These are phyloP conservation scores for Ferdinandea cuprea DNA, from an alignment of 2,888 invertebrate genomes.

Conservation along the genomic window DNA sequence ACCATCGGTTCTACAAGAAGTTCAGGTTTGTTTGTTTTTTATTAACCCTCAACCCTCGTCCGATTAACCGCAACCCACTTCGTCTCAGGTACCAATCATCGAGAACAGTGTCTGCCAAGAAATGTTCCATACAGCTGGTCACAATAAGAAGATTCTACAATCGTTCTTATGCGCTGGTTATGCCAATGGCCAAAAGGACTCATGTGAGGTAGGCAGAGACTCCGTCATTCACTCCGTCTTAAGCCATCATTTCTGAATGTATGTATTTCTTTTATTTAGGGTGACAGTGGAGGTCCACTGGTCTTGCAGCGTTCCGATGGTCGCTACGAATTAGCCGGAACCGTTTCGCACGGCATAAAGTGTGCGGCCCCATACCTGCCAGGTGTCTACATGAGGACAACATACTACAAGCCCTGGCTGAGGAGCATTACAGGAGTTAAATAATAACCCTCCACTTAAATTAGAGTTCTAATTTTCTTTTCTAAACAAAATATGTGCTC, in stretches of 20 bases:
- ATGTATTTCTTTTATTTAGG: conserved; percentile 84
- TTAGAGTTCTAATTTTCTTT: conserved; percentile 14
- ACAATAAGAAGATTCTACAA: conserved; percentile 92
- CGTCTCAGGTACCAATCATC: conserved; percentile 90
- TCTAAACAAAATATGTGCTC: conserved; percentile 57
- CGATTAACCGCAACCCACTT: not conserved
- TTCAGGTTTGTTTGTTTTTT: conserved; percentile 85
- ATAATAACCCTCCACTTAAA: conserved; percentile 77
- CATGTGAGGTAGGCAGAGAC: conserved; percentile 90
- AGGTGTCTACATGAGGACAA: conserved; percentile 96
- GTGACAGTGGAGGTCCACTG: conserved; percentile 96
- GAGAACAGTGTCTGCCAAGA: conserved; percentile 96
- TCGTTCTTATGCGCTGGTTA: conserved; percentile 97
- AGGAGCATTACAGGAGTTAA: conserved; percentile 92
- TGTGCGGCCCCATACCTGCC: conserved; percentile 96
- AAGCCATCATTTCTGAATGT: not conserved
- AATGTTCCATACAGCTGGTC: conserved; percentile 96
- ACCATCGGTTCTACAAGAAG: conserved; percentile 94
- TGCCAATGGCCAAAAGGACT: conserved; percentile 95
- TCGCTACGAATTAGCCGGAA: conserved; percentile 93
- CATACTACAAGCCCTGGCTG: conserved; percentile 95
- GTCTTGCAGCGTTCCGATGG: conserved; percentile 93
- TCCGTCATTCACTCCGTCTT: not conserved
- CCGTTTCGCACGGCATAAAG: conserved; percentile 97
- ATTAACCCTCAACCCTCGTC: not conserved